Conservation (phyloP, 2,888 invertebrate genomes). For the Netelia melanura region DNA sequence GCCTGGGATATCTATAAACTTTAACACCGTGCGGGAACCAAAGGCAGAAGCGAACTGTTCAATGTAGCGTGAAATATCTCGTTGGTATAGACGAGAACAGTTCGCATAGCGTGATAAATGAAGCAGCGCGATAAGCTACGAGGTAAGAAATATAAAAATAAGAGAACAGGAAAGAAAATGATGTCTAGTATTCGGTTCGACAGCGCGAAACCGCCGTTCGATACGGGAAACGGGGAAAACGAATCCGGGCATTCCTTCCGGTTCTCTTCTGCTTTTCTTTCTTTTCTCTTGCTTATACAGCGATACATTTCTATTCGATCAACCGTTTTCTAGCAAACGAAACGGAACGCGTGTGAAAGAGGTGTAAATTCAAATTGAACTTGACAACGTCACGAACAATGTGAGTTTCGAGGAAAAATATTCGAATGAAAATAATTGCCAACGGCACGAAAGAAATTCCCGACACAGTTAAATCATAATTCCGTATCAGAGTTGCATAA, state of each 20-base stretch:
- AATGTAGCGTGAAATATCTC: conserved; percentile 60
- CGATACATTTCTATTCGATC: background rate
- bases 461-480: conserved; percentile 6
- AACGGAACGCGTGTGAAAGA: too few species aligned
- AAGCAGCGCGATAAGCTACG: conserved; percentile 34
- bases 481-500: conserved; percentile 7
- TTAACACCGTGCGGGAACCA: conserved; percentile 26
- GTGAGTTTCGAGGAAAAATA: too few species aligned
- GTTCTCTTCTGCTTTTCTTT: conserved; percentile 1
- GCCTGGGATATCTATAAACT: conserved; percentile 30
- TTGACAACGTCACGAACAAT: too few species aligned
- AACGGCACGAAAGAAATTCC: conserved; percentile 16
- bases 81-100: conserved; percentile 26
- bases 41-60: conserved; percentile 47
- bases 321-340: too few species aligned
- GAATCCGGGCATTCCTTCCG: conserved; percentile 51
- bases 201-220: conserved; percentile 45
- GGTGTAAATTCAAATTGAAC: too few species aligned
- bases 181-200: conserved; percentile 52
- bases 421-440: conserved; percentile 6
- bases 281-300: background rate
- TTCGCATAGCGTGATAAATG: conserved; percentile 55
- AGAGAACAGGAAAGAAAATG: conserved; percentile 10
- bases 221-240: conserved; percentile 35
- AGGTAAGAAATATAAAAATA: conserved; percentile 13